phyloP scores from a whole-genome alignment of 2,113 vertebrate species.

The Lathamus discolor region DNA sequence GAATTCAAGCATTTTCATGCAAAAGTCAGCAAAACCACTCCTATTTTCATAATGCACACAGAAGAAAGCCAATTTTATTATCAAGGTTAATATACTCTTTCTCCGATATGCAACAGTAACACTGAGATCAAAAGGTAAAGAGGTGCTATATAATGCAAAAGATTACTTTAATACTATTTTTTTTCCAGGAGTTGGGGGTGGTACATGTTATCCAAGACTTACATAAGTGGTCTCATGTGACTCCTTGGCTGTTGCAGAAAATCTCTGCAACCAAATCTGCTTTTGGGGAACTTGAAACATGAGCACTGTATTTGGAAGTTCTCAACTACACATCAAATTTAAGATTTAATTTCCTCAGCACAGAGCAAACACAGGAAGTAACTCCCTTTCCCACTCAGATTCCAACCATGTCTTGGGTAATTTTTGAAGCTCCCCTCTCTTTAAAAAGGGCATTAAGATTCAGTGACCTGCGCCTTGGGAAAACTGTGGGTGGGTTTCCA shows the following conservation, averaged over 20 bases:
- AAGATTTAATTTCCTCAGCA: neutral
- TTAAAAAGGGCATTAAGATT: neutral
- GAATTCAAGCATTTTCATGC: neutral
- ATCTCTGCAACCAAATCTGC: neutral
- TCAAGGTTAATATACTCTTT: neutral
- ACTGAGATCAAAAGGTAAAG: neutral
- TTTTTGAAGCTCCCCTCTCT: neutral
- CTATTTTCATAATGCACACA: neutral
- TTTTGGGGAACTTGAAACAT: neutral
- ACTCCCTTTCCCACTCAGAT: neutral
- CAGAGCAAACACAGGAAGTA: neutral
- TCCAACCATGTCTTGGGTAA: neutral
- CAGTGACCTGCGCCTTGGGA: neutral
- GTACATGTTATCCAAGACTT: neutral
- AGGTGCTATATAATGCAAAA: neutral
- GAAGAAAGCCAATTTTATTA: neutral
- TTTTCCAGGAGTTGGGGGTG: neutral
- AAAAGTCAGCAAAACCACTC: neutral
- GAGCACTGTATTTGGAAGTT: neutral
- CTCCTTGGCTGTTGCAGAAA: neutral
- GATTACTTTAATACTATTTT: neutral
- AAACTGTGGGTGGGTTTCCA: neutral
- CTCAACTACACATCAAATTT: neutral
- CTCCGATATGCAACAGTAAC: neutral
- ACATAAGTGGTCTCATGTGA: neutral